Evolutionary conservation across 2,797 vertebrate genomes (phyloP).

Genomic region (Heliangelus exortis): DNA sequence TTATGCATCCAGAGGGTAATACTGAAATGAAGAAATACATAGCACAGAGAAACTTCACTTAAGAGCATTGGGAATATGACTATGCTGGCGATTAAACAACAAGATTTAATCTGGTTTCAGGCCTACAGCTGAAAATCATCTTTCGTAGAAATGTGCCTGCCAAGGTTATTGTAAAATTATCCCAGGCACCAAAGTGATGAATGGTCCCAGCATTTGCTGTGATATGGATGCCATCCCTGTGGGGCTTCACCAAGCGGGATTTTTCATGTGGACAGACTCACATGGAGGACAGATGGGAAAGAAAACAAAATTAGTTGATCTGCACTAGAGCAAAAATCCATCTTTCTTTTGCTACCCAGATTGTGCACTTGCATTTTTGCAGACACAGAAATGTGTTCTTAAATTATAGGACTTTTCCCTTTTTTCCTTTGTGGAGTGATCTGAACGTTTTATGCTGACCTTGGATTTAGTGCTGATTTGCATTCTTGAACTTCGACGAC

Average conservation of each 20-base stretch:
- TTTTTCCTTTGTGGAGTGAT: constrained; percentile 41
- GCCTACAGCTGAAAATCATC: constrained; percentile 50
- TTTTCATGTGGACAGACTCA: constrained; percentile 53
- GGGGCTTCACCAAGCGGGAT: constrained; percentile 55
- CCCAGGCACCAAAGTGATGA: constrained; percentile 53
- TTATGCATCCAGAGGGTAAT: not conserved
- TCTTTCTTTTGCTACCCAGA: constrained; percentile 58
- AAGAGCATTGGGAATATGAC: constrained; percentile 19
- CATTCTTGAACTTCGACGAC: constrained; percentile 34
- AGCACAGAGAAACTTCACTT: not conserved
- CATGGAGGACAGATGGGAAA: constrained; percentile 68
- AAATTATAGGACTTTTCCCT: constrained; percentile 34
- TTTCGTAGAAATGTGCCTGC: constrained; percentile 56
- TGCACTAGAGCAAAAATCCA: constrained; percentile 32
- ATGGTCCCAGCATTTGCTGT: constrained; percentile 36
- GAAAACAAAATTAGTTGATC: constrained; percentile 57
- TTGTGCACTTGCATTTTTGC: constrained; percentile 8
- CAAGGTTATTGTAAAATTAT: constrained; percentile 59
- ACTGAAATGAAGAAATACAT: constrained; percentile 5
- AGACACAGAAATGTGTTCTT: not conserved
- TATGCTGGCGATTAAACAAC: constrained; percentile 60
- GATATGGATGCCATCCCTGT: constrained; percentile 45
- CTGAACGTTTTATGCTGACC: constrained; percentile 52
- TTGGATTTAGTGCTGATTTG: constrained; percentile 48
- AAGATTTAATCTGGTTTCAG: constrained; percentile 48